A percentile compares a stretch with the other conserved stretches of the same genome.
Conservation (phyloP, 2,113 vertebrate species). For the Orthonyx spaldingii region DNA sequence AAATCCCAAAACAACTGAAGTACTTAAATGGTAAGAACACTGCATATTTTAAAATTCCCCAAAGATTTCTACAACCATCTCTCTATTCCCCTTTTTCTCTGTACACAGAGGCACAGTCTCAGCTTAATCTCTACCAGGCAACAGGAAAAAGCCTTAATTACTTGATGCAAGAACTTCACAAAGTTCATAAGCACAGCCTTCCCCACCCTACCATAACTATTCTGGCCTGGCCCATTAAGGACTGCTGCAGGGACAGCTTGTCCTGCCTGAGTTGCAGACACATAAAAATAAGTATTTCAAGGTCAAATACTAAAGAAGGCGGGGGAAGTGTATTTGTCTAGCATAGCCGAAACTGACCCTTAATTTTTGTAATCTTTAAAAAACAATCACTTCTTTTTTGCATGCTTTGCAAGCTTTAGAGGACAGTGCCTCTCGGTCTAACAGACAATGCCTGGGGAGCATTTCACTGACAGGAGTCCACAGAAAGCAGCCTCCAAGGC, state of each 20-base stretch:
- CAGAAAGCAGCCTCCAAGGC: neutral
- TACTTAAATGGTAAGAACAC: neutral
- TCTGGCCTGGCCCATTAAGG: neutral
- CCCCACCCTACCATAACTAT: neutral
- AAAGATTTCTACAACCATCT: neutral
- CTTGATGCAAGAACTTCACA: neutral
- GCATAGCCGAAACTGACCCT: neutral
- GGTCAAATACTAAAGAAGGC: neutral
- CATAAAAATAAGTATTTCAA: neutral
- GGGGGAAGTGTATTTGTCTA: neutral
- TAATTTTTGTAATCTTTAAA: neutral
- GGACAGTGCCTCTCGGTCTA: neutral
- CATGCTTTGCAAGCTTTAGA: neutral
- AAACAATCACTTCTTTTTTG: neutral
- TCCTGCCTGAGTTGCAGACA: neutral
- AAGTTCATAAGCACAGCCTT: neutral
- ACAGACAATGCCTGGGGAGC: neutral
- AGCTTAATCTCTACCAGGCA: neutral
- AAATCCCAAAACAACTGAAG: neutral
- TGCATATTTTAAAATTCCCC: neutral
- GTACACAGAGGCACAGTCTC: neutral
- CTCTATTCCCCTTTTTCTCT: neutral
- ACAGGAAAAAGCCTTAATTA: neutral
- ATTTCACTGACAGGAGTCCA: neutral
- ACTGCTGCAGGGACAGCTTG: neutral